phyloP scores from a whole-genome alignment of 2,113 vertebrate genomes.

The Petaurus breviceps region DNA sequence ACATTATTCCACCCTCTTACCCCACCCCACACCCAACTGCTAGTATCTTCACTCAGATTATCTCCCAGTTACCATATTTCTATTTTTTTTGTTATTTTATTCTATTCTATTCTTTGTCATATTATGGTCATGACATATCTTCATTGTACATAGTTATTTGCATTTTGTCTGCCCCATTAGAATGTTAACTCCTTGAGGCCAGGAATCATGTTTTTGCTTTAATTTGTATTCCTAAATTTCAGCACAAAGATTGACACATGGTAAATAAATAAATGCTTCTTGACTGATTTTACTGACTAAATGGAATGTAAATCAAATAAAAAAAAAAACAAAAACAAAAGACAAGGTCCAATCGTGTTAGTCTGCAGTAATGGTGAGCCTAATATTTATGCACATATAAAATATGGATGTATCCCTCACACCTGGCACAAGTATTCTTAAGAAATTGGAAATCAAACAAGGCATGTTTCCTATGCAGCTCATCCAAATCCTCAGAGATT shows the following conservation, averaged over 20 bases:
- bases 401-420: neutral
- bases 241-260: neutral
- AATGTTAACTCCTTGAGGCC: neutral
- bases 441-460: slow-evolving; percentile 14
- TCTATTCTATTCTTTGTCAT: neutral
- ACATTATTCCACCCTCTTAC: neutral
- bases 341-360: neutral
- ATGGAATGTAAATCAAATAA: slow-evolving; percentile 30
- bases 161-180: neutral
- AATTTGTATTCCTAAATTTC: neutral
- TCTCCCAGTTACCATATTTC: neutral
- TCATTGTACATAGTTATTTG: neutral
- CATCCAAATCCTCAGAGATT: slow-evolving; percentile 10
- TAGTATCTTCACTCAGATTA: neutral
- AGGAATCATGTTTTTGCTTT: neutral
- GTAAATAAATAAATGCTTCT: neutral
- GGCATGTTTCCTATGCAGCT: slow-evolving; percentile 2
- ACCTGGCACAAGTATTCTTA: neutral
- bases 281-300: neutral
- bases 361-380: slow-evolving; percentile 2
- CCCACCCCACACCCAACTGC: no score
- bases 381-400: neutral
- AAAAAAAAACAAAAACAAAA: neutral
- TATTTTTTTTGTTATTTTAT: neutral
- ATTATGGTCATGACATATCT: neutral